These are phyloP conservation scores for Halcyon badia DNA, from an alignment of 2,797 vertebrate genomes.

Conservation along the genomic window DNA sequence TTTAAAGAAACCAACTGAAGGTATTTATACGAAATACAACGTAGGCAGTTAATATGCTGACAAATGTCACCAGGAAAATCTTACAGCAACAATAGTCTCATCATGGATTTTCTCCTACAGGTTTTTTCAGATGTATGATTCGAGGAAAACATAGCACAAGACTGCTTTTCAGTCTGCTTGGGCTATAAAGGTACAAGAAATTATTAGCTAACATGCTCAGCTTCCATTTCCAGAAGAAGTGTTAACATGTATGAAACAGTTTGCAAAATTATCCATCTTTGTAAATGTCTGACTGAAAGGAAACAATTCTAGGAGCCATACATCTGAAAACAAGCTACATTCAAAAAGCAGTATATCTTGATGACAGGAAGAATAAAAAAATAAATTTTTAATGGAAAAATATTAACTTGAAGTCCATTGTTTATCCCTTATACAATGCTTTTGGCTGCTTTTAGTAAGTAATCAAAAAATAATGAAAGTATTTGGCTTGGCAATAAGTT, in stretches of 20 bases:
- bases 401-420: slow-evolving; percentile 47
- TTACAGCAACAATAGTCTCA: background rate
- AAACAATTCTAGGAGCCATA: slow-evolving; percentile 31
- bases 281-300: background rate
- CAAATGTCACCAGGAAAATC: background rate
- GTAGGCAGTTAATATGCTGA: background rate
- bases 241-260: background rate
- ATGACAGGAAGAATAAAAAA: slow-evolving; percentile 63
- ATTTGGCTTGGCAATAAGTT: slow-evolving; percentile 62
- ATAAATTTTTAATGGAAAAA: slow-evolving; percentile 72
- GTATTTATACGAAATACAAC: background rate
- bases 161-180: background rate
- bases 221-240: background rate
- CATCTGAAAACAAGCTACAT: slow-evolving; percentile 21
- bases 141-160: slow-evolving; percentile 25
- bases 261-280: background rate
- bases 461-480: slow-evolving; percentile 67
- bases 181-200: background rate
- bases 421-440: slow-evolving; percentile 56
- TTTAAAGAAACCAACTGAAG: background rate
- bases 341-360: slow-evolving; percentile 22
- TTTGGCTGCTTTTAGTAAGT: slow-evolving; percentile 37
- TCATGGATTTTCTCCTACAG: background rate
- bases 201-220: background rate
- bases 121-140: background rate